Evolutionary conservation across 2,797 vertebrate species (phyloP).

Genomic region (Dromococcyx pavoninus): DNA sequence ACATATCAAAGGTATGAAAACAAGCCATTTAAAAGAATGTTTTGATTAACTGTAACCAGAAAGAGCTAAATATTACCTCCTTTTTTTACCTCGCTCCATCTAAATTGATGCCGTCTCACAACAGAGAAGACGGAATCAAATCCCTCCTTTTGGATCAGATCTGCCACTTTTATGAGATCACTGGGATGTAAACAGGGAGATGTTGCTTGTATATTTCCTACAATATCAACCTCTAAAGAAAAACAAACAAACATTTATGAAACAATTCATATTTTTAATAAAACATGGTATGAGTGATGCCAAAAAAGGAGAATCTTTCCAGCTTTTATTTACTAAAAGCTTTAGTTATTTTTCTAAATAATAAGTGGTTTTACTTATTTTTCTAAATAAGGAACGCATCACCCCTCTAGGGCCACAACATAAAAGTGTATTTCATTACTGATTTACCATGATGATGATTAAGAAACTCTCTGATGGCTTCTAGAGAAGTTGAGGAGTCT

Average conservation of each 20-base stretch:
- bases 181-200: slow-evolving; percentile 92
- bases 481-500: slow-evolving; percentile 88
- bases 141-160: slow-evolving; percentile 81
- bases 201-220: slow-evolving; percentile 94
- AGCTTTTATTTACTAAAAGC: background rate
- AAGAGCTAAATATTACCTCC: slow-evolving; percentile 76
- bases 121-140: slow-evolving; percentile 93
- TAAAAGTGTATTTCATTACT: background rate
- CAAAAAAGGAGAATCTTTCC: background rate
- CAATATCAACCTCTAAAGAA: slow-evolving; percentile 83
- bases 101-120: slow-evolving; percentile 90
- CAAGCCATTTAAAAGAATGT: background rate
- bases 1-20: background rate
- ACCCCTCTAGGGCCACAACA: background rate
- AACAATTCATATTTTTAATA: background rate
- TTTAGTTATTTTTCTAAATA: background rate
- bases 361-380: background rate
- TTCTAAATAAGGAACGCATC: background rate
- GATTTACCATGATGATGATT: slow-evolving; percentile 77
- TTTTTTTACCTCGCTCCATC: slow-evolving; percentile 89
- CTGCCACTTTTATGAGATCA: slow-evolving; percentile 84
- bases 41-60: background rate
- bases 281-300: background rate
- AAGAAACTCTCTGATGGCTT: slow-evolving; percentile 89
- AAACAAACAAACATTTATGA: background rate